Evolutionary conservation across 2,113 vertebrate genomes (phyloP), one percentile per base, ranked within the genome.

Genomic region (Polypterus senegalus): DNA sequence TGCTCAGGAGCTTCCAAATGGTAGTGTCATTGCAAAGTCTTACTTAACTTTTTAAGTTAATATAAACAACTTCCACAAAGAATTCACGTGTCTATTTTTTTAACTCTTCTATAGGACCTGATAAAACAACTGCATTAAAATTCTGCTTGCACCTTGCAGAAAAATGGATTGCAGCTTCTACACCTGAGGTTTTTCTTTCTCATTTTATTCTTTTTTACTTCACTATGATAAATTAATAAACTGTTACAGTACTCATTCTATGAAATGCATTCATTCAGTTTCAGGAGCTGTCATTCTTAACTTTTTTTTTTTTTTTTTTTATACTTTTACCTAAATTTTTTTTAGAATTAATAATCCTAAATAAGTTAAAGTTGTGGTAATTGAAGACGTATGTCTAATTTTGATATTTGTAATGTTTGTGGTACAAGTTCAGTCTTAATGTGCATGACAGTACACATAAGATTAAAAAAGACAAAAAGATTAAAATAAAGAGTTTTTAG

Each of bases 1-100:
- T 54, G 81, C 91, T 49, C 92, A 97, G 77, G 93, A 97, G 48
- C 79, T 99, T 65, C 93, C 92, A 3, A 79, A 86, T 78, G 94
- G 94, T 97, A 54, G 48, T 61, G 54, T 3, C 1, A 3, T 4
- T 3, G 3, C n/a, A 4, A 2, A 3, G 47, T 4, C 52, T 8
- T 46, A 5, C 6, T 53, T 11, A 44, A 57, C 56, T 57, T 27
- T 11, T 44, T 6, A 7, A 57, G 56, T 27, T 44, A 5, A 55
- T 11, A 55, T 8, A 55, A 55, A 55, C 10, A 5, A 48, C 27
- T 27, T 27, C 27, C 27, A 27, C 27, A 27, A 27, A 27, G 27
- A 62, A 52, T 65, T 7, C 5, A 66, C 27, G 7, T 62, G 27
- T 62, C 11, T 11, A 1, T 7, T 1, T 8, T 46, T 46, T 0